Base-by-base conservation (phyloP, 2,888 invertebrate species). In the Exocentrus adspersus region DNA sequence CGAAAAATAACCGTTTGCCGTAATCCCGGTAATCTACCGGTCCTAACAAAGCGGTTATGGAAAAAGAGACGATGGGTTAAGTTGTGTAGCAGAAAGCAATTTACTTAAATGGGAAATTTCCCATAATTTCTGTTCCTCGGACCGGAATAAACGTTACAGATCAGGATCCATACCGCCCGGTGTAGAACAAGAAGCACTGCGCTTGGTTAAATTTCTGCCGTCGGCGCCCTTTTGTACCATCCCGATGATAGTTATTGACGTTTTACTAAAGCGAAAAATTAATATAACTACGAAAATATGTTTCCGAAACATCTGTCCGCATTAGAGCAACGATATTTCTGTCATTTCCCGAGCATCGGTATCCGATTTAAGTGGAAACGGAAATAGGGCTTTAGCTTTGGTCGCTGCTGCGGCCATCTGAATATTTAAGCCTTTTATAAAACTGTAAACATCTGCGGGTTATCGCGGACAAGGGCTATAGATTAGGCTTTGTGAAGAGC, bases 131-230 rank as follows among this genome's bases (percentile, higher is more conserved):
- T 74, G 75, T 73, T 53, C 76, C 69, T 71, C 78, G 72, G 70
- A 74, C 72, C 72, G 78, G 68, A 80, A 81, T 81, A 81, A 81
- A 80, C 77, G 78, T 53, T 71, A 67, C 69, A 74, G 73, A 78
- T 79, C 71, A 73, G 72, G 75, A 75, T 76, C 75, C 30, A n/a
- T 71, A 63, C 76, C 73, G 73, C 71, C 69, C 63, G 16, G 14
- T 16, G 51, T 67, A 77, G 74, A 77, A 75, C 71, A 75, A 71
- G 67, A 65, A 70, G 70, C 68, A 68, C 68, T 64, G 72, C 72
- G 76, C 67, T 70, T 77, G 76, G 74, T 78, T 78, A 72, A 68
- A 65, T 62, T 58, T 53, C 58, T 56, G 37, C 12, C 50, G 30
- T 54, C 43, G 52, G 51, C 48, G 41, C n/a, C 43, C 41, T n/a